A percentile compares a stretch with the other conserved stretches of the same genome.
Evolutionary conservation across 2,888 invertebrate genomes (phyloP).

Genomic region (Schrankia costaestrigalis): DNA sequence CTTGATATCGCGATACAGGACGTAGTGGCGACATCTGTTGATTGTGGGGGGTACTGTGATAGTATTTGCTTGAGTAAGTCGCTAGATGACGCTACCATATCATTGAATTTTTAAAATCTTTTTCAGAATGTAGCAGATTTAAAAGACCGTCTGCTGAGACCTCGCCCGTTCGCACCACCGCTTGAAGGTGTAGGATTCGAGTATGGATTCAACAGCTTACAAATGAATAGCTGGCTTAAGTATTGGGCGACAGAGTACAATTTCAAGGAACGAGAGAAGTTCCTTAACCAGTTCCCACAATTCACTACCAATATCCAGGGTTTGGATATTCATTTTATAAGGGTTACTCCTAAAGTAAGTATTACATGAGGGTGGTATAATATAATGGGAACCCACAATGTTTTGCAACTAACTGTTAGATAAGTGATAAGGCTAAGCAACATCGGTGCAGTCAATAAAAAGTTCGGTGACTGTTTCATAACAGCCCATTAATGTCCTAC

Average conservation of each 20-base stretch:
- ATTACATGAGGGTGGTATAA: neutral
- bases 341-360: constrained; percentile 74
- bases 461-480: too few species aligned
- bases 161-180: constrained; percentile 62
- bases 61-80: neutral
- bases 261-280: constrained; percentile 79
- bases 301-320: constrained; percentile 88
- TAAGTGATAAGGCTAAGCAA: neutral
- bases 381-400: neutral
- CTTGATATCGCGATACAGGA: too few species aligned
- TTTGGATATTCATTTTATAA: constrained; percentile 80
- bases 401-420: neutral
- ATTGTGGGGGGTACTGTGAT: neutral
- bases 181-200: constrained; percentile 86
- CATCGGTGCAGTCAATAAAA: too few species aligned
- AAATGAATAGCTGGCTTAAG: constrained; percentile 80
- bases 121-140: constrained; percentile 55
- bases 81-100: neutral
- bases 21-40: neutral
- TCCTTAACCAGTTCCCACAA: constrained; percentile 86
- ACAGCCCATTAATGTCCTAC: too few species aligned
- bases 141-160: constrained; percentile 40
- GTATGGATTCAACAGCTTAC: constrained; percentile 87
- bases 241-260: constrained; percentile 90
- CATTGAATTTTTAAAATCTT: neutral